Evolutionary conservation across 2,797 vertebrate species (phyloP), one percentile per base, ranked within the genome.

Genomic region (Bradypodion ventrale): DNA sequence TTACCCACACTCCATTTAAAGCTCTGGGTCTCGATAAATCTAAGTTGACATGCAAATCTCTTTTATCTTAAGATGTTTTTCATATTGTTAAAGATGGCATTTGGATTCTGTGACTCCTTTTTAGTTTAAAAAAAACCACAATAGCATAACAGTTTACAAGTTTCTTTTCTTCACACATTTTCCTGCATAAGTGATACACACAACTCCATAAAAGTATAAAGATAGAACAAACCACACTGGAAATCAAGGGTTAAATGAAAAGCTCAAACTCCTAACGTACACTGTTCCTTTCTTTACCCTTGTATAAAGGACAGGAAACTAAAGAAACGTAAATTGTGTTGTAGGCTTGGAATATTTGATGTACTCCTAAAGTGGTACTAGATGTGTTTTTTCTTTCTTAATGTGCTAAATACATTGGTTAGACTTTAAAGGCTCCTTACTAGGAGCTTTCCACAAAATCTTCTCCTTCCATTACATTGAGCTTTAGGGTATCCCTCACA

Each of bases 261-360:
- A 27, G 66, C 83, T 62, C 80, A 15, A 2, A 77, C 35, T 9
- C 60, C 23, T 0, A 52, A 35, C 27, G 3, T 35, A 78, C 65
- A 75, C 65, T 27, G 23, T n/a, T 10, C 46, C 27, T 21, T 56
- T 70, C 27, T 40, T 27, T 70, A 29, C 37, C 13, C 25, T 27
- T 25, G 37, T 73, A 46, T 66, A 87, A 87, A 60, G 35, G 37
- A 87, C 10, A 70, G 63, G 83, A 83, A 81, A 82, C n/a, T 78
- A 82, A 62, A 83, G 46, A 85, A 84, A 72, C 37, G 52, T 72
- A 91, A 84, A 25, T 75, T 85, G 13, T 84, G 82, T 60, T 87
- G 88, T 80, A 68, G 82, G 75, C 35, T 90, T 86, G 86, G 87
- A 90, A 72, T 89, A 90, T 84, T 93, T 91, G 85, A 90, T 84